Evolutionary conservation across 30 jellyfish, hydroid and myxozoan genomes (phyloP).

Genomic region (Cassiopea xamachana): DNA sequence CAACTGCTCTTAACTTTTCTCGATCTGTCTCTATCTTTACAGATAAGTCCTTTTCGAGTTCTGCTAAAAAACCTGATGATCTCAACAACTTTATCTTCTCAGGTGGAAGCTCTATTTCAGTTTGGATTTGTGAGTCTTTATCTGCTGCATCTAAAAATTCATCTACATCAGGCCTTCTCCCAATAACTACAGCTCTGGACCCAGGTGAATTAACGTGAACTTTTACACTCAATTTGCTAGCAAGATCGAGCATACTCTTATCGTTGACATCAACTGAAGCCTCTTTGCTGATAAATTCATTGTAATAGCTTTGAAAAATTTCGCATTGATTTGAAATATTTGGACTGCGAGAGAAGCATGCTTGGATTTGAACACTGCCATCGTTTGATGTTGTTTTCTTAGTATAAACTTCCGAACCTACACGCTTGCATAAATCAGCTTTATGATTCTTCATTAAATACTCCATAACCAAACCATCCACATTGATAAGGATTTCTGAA

Average conservation of each 20-base stretch:
- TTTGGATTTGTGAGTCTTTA: not conserved
- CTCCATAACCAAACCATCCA: slow-evolving; percentile 10
- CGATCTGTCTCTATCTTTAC: slow-evolving; percentile 3
- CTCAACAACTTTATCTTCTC: slow-evolving; percentile 1
- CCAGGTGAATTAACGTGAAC: not conserved
- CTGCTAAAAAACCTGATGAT: not conserved
- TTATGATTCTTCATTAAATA: slow-evolving; percentile 1
- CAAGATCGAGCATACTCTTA: not conserved
- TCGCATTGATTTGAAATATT: slow-evolving; percentile 1
- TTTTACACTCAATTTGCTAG: not conserved
- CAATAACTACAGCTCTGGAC: not conserved
- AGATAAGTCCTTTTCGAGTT: not conserved
- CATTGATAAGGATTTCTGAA: slow-evolving; percentile 12
- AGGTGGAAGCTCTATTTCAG: not conserved
- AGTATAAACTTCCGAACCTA: slow-evolving; percentile 28
- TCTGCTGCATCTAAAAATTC: not conserved
- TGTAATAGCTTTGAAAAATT: slow-evolving; percentile 2
- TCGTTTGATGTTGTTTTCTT: not conserved
- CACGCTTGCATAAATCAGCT: not conserved
- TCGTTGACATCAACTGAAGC: not conserved
- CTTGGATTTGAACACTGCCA: not conserved
- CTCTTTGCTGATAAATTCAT: not conserved
- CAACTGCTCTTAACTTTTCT: not conserved
- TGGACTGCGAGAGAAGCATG: slow-evolving; percentile 30
- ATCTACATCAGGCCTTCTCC: not conserved